Conservation (phyloP, 1,140 invertebrate species). For the Cryptotermes secundus region DNA sequence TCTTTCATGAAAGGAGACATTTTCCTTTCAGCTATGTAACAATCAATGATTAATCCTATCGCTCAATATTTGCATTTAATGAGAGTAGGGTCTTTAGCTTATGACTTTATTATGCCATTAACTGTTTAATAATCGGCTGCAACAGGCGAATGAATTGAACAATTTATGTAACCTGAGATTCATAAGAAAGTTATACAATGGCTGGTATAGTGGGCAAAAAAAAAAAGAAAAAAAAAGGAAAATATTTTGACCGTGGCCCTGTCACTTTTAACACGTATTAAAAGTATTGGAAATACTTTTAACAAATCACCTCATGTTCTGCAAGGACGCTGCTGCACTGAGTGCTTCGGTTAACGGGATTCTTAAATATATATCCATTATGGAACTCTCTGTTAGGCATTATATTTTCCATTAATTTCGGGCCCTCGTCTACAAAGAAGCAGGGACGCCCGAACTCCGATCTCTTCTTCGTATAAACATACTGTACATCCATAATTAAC, state of each 20-base stretch:
- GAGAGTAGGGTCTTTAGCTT: too few relatives aligned
- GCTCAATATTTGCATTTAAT: too few relatives aligned
- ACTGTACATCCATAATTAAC: constrained; percentile 57
- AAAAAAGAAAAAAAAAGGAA: not conserved
- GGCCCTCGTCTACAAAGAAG: constrained; percentile 70
- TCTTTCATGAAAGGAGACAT: too few relatives aligned
- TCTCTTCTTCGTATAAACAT: constrained; percentile 65
- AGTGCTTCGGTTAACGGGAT: constrained; percentile 60
- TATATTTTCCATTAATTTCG: constrained; percentile 72
- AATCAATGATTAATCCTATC: too few relatives aligned
- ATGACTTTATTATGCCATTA: not conserved
- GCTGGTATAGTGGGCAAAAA: not conserved
- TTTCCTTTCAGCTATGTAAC: too few relatives aligned
- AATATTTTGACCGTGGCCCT: not conserved
- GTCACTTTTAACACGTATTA: not conserved
- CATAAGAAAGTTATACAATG: not conserved
- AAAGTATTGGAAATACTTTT: not conserved
- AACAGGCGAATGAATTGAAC: not conserved
- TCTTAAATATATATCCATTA: constrained; percentile 70
- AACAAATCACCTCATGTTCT: constrained; percentile 59
- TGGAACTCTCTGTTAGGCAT: constrained; percentile 63
- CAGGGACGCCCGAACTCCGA: constrained; percentile 67
- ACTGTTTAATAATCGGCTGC: not conserved
- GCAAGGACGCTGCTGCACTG: constrained; percentile 64
- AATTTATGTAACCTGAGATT: not conserved